These are phyloP conservation scores for Anolis apletophallus DNA, from an alignment of 2,797 vertebrate species.

Conservation along the genomic window DNA sequence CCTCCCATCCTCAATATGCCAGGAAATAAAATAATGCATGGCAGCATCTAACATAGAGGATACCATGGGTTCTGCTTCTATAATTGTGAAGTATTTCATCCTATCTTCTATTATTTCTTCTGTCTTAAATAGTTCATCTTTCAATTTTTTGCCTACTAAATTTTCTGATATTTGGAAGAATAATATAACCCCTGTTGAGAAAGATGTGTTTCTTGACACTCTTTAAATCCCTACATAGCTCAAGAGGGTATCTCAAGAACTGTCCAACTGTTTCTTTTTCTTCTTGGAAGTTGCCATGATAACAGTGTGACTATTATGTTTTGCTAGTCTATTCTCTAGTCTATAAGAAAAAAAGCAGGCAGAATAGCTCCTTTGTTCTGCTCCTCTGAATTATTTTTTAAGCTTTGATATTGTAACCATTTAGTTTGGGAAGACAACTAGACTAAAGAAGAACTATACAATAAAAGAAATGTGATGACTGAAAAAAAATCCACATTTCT, in stretches of 20 bases:
- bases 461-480: not conserved
- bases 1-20: not conserved
- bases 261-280: not conserved
- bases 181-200: not conserved
- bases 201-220: not conserved
- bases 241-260: constrained; percentile 13
- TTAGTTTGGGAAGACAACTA: constrained; percentile 2
- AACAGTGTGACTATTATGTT: constrained; percentile 7
- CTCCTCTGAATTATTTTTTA: not conserved
- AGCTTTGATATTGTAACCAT: not conserved
- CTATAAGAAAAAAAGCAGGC: constrained; percentile 4
- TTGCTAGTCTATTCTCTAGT: not conserved
- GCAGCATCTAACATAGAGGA: not conserved
- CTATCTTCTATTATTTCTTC: rapidly evolving
- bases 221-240: constrained; percentile 13
- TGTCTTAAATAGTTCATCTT: not conserved
- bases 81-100: not conserved
- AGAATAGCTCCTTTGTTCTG: not conserved
- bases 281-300: constrained; percentile 21
- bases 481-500: not conserved
- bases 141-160: not conserved
- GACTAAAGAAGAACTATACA: constrained; percentile 3
- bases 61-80: not conserved
- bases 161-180: not conserved
- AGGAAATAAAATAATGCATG: not conserved